Base-by-base conservation (phyloP, 1,140 invertebrate species). In the Ostrea denselamellosa region DNA sequence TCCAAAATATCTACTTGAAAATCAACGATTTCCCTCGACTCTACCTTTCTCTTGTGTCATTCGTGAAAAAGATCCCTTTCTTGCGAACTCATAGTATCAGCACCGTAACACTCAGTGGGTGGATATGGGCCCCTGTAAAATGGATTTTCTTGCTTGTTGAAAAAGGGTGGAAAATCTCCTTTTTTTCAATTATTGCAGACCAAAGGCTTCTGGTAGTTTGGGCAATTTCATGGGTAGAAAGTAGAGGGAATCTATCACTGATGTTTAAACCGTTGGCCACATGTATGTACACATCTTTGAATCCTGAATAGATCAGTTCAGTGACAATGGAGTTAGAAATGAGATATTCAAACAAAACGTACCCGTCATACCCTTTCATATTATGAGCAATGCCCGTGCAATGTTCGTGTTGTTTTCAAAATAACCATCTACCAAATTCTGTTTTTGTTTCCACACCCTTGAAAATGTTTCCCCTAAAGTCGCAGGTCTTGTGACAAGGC, bases 201-300 rank as follows among this genome's bases (percentile, higher is more conserved):
- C 68, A 83, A 90, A 89, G 17, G 88, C 68, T 8, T 85, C n/a
- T n/a, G n/a, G n/a, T n/a, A n/a, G n/a, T n/a, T n/a, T n/a, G n/a
- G n/a, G n/a, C n/a, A n/a, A n/a, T 54, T 71, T 44, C 88, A 89
- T 90, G 5, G 90, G 86, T 71, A 90, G n/a, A 83, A 90, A 90
- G 65, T 89, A 87, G 12, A 89, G 54, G 25, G 88, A 87, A 86
- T 89, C 90, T 28, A 90, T 77, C 14, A 58, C 85, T 62, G 25
- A 88, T 81, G 34, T 88, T 58, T 25, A 85, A 56, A 25, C 83
- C 86, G 14, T 34, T 85, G 28, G 8, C 58, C 22, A 85, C 65
- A 62, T 85, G 54, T 17, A 88, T 25, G 53, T 85, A 62, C 87
- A 85, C 85, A 19, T 85, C 54, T 85, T 88, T 88, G n/a, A 51